A percentile compares a stretch with the other conserved stretches of the same genome.
Conservation (phyloP, 2,113 vertebrate species). For the Grammomys dolichurus region DNA sequence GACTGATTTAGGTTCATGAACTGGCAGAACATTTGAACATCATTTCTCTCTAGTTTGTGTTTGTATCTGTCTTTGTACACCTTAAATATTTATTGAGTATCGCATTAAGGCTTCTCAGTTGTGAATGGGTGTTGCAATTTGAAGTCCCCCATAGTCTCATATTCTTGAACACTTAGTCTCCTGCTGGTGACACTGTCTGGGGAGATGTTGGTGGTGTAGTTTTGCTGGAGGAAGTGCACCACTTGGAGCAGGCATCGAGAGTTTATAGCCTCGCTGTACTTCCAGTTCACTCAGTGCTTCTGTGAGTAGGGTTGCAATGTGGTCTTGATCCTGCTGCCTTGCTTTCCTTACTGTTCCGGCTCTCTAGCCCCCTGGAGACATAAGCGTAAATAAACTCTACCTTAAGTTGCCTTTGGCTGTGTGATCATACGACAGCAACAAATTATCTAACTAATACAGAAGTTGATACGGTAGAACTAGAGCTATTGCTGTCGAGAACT, state of each 20-base stretch:
- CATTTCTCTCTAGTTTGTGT: neutral
- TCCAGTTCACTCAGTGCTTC: neutral
- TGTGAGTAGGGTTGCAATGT: neutral
- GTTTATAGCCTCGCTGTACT: neutral
- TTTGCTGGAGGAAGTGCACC: neutral
- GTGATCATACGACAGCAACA: neutral
- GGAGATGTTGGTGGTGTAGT: neutral
- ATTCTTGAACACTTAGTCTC: neutral
- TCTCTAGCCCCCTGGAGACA: no score
- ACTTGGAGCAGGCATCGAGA: neutral
- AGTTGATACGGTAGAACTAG: neutral
- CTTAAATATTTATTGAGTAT: neutral
- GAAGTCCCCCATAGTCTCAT: neutral
- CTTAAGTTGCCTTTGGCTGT: neutral
- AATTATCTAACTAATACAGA: neutral
- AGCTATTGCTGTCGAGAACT: neutral
- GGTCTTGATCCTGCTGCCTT: neutral
- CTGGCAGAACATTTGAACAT: neutral
- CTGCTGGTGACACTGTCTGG: neutral
- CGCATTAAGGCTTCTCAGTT: neutral
- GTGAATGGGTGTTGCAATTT: neutral
- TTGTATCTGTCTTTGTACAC: neutral
- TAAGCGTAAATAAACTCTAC: neutral
- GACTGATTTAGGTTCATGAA: neutral
- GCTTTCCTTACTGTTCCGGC: neutral